phyloP scores from a whole-genome alignment of 1,140 invertebrate genomes.

The Drosophila micromelanica region DNA sequence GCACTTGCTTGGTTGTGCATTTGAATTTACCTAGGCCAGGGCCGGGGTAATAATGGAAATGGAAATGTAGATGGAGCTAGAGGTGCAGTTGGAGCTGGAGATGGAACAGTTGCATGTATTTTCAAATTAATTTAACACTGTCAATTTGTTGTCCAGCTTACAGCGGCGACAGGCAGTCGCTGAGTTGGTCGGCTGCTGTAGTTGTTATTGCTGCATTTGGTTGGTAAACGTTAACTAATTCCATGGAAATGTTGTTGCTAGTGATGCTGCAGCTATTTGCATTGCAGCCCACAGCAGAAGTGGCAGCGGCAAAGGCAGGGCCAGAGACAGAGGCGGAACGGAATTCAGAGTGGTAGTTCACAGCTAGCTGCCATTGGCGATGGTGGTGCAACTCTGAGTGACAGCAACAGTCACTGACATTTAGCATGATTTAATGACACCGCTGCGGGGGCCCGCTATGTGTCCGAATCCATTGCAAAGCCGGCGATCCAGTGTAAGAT shows the following conservation, averaged over 20 bases:
- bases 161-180: conserved; percentile 37
- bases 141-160: conserved; percentile 78
- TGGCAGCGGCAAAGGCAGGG: conserved; percentile 10
- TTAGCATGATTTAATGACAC: conserved; percentile 82
- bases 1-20: conserved; percentile 31
- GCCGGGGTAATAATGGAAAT: conserved; percentile 38
- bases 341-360: conserved; percentile 49
- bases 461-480: conserved; percentile 58
- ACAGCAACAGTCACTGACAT: conserved; percentile 73
- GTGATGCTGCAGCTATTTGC: conserved; percentile 62
- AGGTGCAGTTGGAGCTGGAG: conserved; percentile 13
- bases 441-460: conserved; percentile 49
- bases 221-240: conserved; percentile 82
- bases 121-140: conserved; percentile 83
- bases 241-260: conserved; percentile 71
- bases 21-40: conserved; percentile 52
- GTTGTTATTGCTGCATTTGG: conserved; percentile 55
- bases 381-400: conserved; percentile 48
- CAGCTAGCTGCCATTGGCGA: conserved; percentile 44
- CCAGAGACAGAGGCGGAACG: not conserved
- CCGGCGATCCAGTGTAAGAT: conserved; percentile 65
- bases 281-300: conserved; percentile 60
- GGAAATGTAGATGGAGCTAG: not conserved
- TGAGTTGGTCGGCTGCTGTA: conserved; percentile 23
- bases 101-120: conserved; percentile 66